phyloP scores from a whole-genome alignment of 1,140 invertebrate species.

The Coelopa frigida region DNA sequence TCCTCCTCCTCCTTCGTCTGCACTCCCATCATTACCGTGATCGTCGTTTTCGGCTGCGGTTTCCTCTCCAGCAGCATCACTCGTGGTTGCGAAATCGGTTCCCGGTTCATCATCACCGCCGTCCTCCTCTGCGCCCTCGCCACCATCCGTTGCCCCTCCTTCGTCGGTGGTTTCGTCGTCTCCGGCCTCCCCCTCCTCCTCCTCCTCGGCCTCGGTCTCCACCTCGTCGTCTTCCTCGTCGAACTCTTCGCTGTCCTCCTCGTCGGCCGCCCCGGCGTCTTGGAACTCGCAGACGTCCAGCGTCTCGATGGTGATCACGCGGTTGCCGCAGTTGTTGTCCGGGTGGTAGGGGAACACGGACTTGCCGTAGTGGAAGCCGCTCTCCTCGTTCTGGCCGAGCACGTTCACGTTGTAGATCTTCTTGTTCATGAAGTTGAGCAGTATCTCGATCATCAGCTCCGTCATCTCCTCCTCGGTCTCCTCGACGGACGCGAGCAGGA shows the following conservation, averaged over 20 bases:
- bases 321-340: conserved; percentile 40
- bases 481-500: conserved; percentile 29
- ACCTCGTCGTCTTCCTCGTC: not conserved
- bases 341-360: conserved; percentile 37
- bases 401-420: conserved; percentile 40
- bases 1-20: not conserved
- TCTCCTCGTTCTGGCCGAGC: conserved; percentile 35
- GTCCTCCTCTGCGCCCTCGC: not conserved
- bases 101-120: not conserved
- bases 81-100: not conserved
- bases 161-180: not conserved
- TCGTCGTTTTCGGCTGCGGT: not conserved
- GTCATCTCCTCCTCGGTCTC: conserved; percentile 40
- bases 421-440: conserved; percentile 33
- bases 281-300: conserved; percentile 34
- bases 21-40: not conserved
- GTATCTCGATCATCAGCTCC: conserved; percentile 33
- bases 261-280: not conserved
- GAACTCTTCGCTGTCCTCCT: not conserved
- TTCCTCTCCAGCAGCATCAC: not conserved
- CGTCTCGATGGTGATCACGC: conserved; percentile 30
- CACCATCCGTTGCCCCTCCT: not conserved
- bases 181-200: conserved; percentile 1
- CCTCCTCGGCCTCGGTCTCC: not conserved
- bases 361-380: conserved; percentile 26